A percentile compares a stretch with the other conserved stretches of the same genome.
phyloP scores from a whole-genome alignment of 2,113 vertebrate genomes.

The Morone saxatilis region DNA sequence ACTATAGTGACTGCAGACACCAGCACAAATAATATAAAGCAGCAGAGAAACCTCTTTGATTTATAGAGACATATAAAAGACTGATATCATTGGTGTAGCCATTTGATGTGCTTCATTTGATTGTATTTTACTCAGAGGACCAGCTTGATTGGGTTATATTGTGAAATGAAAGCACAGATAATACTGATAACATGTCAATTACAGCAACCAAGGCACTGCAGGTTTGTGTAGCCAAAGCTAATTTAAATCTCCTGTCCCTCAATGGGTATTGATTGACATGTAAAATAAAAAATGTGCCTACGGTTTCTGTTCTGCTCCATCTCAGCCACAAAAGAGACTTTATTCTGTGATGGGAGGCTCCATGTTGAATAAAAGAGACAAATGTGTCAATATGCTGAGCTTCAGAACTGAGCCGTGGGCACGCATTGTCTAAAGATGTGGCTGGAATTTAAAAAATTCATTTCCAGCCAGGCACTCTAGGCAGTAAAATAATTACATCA shows the following conservation, averaged over 20 bases:
- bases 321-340: slow-evolving; percentile 10
- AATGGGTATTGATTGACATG: slow-evolving; percentile 49
- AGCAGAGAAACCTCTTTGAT: slow-evolving; percentile 25
- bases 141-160: slow-evolving; percentile 45
- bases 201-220: neutral
- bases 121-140: slow-evolving; percentile 42
- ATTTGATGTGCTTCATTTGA: slow-evolving; percentile 38
- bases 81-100: neutral
- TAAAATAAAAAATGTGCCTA: slow-evolving; percentile 37
- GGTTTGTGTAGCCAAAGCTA: neutral
- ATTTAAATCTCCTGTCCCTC: slow-evolving; percentile 41
- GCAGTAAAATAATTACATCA: slow-evolving; percentile 73
- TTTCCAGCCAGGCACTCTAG: slow-evolving; percentile 48
- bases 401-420: slow-evolving; percentile 38
- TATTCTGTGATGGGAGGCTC: slow-evolving; percentile 7
- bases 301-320: slow-evolving; percentile 34
- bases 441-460: slow-evolving; percentile 61
- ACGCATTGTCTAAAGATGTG: slow-evolving; percentile 55
- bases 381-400: slow-evolving; percentile 52
- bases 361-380: slow-evolving; percentile 44
- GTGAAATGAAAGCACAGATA: slow-evolving; percentile 46
- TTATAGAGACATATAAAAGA: slow-evolving; percentile 49
- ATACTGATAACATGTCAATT: slow-evolving; percentile 42
- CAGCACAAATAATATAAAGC: slow-evolving; percentile 22
- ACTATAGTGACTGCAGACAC: slow-evolving; percentile 38